phyloP scores from a whole-genome alignment of 2,888 invertebrate genomes.

The Ennomos erosarius region DNA sequence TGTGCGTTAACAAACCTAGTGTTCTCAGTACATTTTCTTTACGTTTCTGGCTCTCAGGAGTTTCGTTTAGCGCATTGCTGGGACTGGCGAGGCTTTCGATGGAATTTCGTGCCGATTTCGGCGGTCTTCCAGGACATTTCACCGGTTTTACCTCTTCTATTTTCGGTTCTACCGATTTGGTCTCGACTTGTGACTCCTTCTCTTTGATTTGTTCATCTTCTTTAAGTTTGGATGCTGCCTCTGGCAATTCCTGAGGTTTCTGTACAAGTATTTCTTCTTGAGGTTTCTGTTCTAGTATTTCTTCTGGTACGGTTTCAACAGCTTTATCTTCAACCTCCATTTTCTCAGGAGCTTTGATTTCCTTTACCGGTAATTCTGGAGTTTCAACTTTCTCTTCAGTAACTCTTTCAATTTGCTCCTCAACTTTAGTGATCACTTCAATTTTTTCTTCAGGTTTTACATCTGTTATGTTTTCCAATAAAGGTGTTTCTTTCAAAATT shows the following conservation, averaged over 20 bases:
- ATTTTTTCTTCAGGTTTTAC: constrained; percentile 32
- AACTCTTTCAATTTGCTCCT: constrained; percentile 16
- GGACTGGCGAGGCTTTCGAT: constrained; percentile 68
- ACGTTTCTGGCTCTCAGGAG: constrained; percentile 87
- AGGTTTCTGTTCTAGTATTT: constrained; percentile 29
- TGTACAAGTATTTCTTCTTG: constrained; percentile 23
- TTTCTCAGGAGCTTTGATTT: constrained; percentile 35
- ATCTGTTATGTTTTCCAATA: constrained; percentile 35
- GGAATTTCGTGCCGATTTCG: constrained; percentile 64
- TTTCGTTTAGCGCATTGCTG: constrained; percentile 72
- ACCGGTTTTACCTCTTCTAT: constrained; percentile 42
- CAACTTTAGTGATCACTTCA: constrained; percentile 32
- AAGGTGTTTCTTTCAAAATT: constrained; percentile 37
- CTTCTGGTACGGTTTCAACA: constrained; percentile 2
- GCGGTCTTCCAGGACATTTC: constrained; percentile 50
- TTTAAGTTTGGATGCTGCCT: constrained; percentile 31
- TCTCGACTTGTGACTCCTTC: constrained; percentile 28
- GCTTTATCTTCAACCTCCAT: constrained; percentile 40
- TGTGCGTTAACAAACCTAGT: constrained; percentile 90
- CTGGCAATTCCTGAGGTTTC: constrained; percentile 30
- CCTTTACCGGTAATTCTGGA: constrained; percentile 31
- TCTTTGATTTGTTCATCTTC: constrained; percentile 34
- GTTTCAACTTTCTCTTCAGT: constrained; percentile 1
- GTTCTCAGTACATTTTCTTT: constrained; percentile 91
- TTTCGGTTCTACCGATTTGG: constrained; percentile 41